These are phyloP conservation scores for Pheosia tremula DNA, from an alignment of 2,888 invertebrate genomes.

Conservation along the genomic window DNA sequence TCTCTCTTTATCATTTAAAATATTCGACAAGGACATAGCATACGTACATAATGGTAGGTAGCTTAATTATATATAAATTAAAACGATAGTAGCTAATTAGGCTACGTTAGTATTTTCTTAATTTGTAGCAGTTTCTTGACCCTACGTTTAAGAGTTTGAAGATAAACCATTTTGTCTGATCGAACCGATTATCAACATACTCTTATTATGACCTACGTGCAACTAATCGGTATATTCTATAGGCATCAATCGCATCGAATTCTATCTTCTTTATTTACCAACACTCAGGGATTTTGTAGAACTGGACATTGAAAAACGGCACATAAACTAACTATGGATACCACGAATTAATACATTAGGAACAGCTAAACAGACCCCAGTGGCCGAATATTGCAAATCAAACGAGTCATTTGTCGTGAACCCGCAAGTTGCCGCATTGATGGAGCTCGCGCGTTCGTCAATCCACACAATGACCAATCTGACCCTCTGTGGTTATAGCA, in stretches of 20 bases:
- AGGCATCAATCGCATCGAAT: no score
- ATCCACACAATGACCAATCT: constrained; percentile 11
- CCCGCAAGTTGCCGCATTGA: background rate
- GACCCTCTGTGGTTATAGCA: constrained; percentile 11
- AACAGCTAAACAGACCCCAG: background rate
- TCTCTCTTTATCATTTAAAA: constrained; percentile 2
- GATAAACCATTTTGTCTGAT: no score
- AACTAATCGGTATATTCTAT: no score
- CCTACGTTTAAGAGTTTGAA: no score
- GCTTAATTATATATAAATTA: background rate
- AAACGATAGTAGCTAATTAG: background rate
- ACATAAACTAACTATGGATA: background rate
- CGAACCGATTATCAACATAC: no score
- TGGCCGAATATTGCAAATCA: background rate
- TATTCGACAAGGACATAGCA: background rate
- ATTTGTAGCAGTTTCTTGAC: no score
- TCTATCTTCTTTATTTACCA: no score
- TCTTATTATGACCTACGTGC: no score
- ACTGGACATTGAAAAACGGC: background rate
- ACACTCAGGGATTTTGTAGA: no score
- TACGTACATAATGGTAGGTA: background rate
- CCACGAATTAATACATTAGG: background rate
- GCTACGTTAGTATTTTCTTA: no score
- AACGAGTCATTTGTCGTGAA: background rate
- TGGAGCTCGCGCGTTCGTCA: constrained; percentile 7